Evolutionary conservation across 2,888 invertebrate species (phyloP).

Genomic region (Gortyna flavago): DNA sequence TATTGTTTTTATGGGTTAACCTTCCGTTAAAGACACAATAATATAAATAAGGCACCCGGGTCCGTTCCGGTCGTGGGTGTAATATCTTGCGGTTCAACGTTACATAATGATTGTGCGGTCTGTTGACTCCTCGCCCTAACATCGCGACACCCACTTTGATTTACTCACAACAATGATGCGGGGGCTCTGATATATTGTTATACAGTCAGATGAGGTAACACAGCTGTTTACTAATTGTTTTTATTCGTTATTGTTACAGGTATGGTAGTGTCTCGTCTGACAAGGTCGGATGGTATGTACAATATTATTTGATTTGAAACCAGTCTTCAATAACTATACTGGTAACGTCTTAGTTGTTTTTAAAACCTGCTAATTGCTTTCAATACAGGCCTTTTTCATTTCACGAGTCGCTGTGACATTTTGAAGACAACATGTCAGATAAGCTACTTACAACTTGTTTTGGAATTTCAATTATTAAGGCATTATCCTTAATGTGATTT

Average conservation of each 20-base stretch:
- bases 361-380: conserved; percentile 40
- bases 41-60: conserved; percentile 61
- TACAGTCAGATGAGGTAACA: conserved; percentile 79
- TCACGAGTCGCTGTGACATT: conserved; percentile 39
- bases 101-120: conserved; percentile 65
- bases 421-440: conserved; percentile 46
- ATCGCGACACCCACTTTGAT: conserved; percentile 78
- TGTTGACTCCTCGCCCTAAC: conserved; percentile 62
- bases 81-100: conserved; percentile 61
- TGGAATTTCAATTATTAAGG: conserved; percentile 20
- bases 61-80: conserved; percentile 62
- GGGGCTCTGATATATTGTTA: conserved; percentile 85
- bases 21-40: conserved; percentile 62
- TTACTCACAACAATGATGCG: conserved; percentile 85
- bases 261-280: conserved; percentile 75
- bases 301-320: conserved; percentile 30
- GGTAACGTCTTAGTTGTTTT: conserved; percentile 35
- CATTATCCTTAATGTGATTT: conserved; percentile 46
- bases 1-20: conserved; percentile 50
- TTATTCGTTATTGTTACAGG: conserved; percentile 86
- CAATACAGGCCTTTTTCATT: conserved; percentile 53
- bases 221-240: conserved; percentile 84
- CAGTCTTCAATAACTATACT: conserved; percentile 24
- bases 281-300: conserved; percentile 68
- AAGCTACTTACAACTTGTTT: conserved; percentile 50